phyloP scores from a whole-genome alignment of 2,113 vertebrate species.

The Aegotheles bennettii region DNA sequence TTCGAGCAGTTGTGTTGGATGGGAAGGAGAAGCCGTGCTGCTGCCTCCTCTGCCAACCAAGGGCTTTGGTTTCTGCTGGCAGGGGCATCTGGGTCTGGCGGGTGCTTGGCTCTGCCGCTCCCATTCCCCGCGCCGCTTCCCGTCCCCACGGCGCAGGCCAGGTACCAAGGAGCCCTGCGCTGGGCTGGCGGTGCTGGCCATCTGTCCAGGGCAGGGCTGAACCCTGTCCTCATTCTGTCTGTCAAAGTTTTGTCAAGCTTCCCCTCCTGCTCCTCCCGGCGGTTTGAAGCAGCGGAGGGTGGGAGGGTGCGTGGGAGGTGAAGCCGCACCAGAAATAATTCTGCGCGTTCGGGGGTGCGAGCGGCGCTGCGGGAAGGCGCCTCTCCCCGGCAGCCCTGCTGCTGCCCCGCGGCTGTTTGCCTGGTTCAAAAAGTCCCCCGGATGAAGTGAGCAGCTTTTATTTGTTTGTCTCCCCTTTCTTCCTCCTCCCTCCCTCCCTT shows the following conservation, averaged over 20 bases:
- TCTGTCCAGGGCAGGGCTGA: slow-evolving; percentile 27
- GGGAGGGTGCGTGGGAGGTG: slow-evolving; percentile 46
- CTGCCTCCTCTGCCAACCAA: accelerated
- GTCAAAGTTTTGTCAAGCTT: not conserved
- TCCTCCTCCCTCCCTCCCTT: not conserved
- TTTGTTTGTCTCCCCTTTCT: not conserved
- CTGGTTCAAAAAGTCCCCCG: not conserved
- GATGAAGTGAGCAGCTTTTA: not conserved
- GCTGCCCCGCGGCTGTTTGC: not conserved
- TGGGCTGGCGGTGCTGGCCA: not conserved
- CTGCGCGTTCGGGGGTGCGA: not conserved
- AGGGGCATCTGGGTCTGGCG: accelerated
- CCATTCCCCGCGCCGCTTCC: not conserved
- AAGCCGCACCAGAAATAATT: slow-evolving; percentile 23
- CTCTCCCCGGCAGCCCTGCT: not conserved
- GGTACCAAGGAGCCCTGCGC: not conserved
- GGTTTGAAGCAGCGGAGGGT: not conserved
- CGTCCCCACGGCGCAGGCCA: not conserved
- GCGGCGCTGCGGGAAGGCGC: not conserved
- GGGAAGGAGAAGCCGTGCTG: not conserved
- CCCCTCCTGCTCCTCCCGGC: not conserved
- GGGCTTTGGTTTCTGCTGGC: not conserved
- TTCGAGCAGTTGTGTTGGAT: not conserved
- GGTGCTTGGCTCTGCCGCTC: not conserved
- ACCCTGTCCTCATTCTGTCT: not conserved